Conservation (phyloP, 2,797 vertebrate species). For the Xenopus petersii region DNA sequence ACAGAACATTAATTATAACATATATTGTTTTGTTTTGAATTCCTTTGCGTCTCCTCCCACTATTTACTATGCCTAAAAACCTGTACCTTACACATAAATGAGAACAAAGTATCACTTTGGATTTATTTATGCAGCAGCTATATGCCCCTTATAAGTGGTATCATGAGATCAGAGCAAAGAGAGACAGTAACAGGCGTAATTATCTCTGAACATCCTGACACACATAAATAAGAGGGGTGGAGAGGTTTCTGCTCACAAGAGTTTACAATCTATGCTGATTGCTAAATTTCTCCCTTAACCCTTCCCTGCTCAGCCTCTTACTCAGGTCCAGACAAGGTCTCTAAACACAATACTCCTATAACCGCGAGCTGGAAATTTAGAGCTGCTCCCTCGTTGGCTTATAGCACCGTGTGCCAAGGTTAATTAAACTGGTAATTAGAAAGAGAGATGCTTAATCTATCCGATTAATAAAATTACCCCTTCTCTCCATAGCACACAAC, state of each 20-base stretch:
- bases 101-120: constrained; percentile 40
- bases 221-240: constrained; percentile 39
- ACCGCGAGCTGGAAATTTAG: constrained; percentile 48
- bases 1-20: constrained; percentile 45
- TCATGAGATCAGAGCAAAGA: constrained; percentile 30
- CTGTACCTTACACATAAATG: constrained; percentile 38
- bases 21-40: constrained; percentile 35
- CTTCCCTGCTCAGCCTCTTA: neutral
- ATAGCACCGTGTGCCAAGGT: constrained; percentile 62
- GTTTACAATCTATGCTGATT: constrained; percentile 34
- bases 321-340: constrained; percentile 6
- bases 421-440: constrained; percentile 66
- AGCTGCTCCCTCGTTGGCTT: constrained; percentile 54
- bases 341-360: constrained; percentile 20
- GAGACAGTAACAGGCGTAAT: constrained; percentile 37
- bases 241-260: constrained; percentile 20
- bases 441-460: constrained; percentile 63
- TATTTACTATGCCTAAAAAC: constrained; percentile 39
- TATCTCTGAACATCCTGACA: constrained; percentile 38
- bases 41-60: constrained; percentile 31
- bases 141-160: constrained; percentile 19
- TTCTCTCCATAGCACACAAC: constrained; percentile 24
- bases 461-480: constrained; percentile 61
- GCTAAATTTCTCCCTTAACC: constrained; percentile 30
- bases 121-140: constrained; percentile 40